Base-by-base conservation (phyloP, 2,113 vertebrate species). In the Odontophorus gujanensis region DNA sequence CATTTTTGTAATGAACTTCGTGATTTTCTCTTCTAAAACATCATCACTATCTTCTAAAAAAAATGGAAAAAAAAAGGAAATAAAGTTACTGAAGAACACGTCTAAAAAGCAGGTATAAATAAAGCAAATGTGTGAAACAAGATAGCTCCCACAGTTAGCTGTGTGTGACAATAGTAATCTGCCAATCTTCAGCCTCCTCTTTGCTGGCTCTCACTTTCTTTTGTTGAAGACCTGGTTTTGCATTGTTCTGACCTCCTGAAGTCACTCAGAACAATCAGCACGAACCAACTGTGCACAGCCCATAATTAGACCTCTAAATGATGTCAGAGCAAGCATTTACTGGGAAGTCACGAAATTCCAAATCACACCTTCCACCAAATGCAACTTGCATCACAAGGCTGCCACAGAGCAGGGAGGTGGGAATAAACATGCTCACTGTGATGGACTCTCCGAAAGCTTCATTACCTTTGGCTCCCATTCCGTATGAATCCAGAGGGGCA, bases 401-500 rank as follows among this genome's bases (percentile, higher is more conserved):
- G 13, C 47, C 58, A 58, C 62, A 9, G 43, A 28, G 2, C 0
- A 61, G 12, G 8, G 13, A 53, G 26, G 21, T 11, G 13, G 9
- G 16, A 21, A 25, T 11, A 0, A 11, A 3, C 0, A 0, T 1
- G 11, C 7, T 15, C 13, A 6, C 3, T 7, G 13, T 0, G 0
- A 7, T 0, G 4, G 58, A 10, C 25, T 26, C 30, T 8, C 55
- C 58, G 61, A 42, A 13, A 28, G 74, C 34, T 1, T 25, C 30
- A 2, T 97, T 97, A 99, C 99, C 98, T 99, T 85, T 98, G 98
- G 86, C 97, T 99, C 43, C 98, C 98, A 0, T 99, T 99, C 93
- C 98, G 99, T 62, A 98, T 99, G 96, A 99, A 99, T n/a, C 99
- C 99, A 0, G 99, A 98, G 26, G 99, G 99, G 67, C 99, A 99